phyloP scores from a whole-genome alignment of 2,888 invertebrate species.

The Drosophila birchii region DNA sequence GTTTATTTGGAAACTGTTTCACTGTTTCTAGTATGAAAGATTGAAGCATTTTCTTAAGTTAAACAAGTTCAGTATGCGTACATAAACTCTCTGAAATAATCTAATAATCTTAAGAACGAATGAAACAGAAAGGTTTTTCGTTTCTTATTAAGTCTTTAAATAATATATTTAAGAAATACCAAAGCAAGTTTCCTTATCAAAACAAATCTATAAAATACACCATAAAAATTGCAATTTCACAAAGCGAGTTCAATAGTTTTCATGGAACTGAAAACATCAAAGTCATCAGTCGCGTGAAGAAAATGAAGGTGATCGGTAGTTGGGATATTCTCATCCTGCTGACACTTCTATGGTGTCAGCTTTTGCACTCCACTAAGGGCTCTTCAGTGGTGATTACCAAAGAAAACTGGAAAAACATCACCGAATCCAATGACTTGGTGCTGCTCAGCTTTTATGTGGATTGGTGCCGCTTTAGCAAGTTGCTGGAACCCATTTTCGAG shows the following conservation, averaged over 20 bases:
- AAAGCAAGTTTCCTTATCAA: background rate
- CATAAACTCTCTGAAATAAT: slow-evolving; percentile 1
- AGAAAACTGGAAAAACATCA: slow-evolving; percentile 24
- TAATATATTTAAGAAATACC: too few relatives aligned
- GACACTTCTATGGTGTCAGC: background rate
- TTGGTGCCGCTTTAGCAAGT: slow-evolving; percentile 98
- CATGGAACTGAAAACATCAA: background rate
- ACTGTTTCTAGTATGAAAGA: background rate
- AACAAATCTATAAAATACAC: slow-evolving; percentile 2
- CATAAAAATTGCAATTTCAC: background rate
- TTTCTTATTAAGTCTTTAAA: background rate
- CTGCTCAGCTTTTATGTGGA: slow-evolving; percentile 99
- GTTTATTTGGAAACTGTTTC: background rate
- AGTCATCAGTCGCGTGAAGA: slow-evolving; percentile 12
- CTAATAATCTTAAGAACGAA: background rate
- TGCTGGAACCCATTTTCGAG: slow-evolving; percentile 96
- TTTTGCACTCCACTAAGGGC: background rate
- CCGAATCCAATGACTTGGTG: slow-evolving; percentile 91
- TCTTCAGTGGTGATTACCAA: slow-evolving; percentile 17
- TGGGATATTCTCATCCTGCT: background rate
- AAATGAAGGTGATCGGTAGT: slow-evolving; percentile 22
- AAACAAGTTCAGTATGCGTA: background rate
- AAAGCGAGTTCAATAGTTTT: background rate
- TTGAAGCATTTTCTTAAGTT: background rate
- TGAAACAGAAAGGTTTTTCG: background rate